A percentile compares a stretch with the other conserved stretches of the same genome.
Evolutionary conservation across 2,888 invertebrate species (phyloP).

Genomic region (Leptura quadrifasciata): DNA sequence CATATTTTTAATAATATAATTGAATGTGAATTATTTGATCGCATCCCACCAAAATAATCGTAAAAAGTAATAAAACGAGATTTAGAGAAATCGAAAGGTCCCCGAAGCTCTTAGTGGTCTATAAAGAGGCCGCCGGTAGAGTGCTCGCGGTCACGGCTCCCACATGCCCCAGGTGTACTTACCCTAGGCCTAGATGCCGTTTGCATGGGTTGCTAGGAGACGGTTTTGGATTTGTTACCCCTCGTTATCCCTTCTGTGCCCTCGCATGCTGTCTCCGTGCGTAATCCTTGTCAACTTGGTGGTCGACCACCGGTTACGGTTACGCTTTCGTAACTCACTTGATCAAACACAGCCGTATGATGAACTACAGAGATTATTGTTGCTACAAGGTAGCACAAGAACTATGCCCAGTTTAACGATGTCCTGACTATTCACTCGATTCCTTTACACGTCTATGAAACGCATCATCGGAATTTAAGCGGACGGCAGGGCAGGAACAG

Average conservation of each 20-base stretch:
- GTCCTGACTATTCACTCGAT: too few species aligned
- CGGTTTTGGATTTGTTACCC: constrained; percentile 50
- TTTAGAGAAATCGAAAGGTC: constrained; percentile 10
- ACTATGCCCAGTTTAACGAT: neutral
- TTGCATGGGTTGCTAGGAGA: constrained; percentile 68
- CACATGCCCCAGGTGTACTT: constrained; percentile 50
- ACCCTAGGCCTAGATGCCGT: constrained; percentile 62
- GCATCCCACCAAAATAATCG: constrained; percentile 4
- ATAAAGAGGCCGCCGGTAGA: constrained; percentile 29
- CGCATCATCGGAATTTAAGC: too few species aligned
- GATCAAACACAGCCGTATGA: constrained; percentile 57
- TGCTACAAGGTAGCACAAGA: neutral
- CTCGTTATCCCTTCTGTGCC: constrained; percentile 53
- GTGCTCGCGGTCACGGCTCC: constrained; percentile 33
- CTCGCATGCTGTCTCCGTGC: constrained; percentile 38
- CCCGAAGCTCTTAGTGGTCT: constrained; percentile 10
- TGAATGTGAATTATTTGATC: constrained; percentile 7
- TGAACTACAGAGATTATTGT: constrained; percentile 41
- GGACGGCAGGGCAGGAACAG: too few species aligned
- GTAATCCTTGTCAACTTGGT: constrained; percentile 57
- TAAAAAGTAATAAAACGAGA: constrained; percentile 38
- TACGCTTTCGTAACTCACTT: constrained; percentile 53
- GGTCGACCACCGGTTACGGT: constrained; percentile 56
- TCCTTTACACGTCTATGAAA: too few species aligned
- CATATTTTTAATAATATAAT: neutral